Conservation (phyloP, 2,888 invertebrate species). For the Xanthia icteritia region DNA sequence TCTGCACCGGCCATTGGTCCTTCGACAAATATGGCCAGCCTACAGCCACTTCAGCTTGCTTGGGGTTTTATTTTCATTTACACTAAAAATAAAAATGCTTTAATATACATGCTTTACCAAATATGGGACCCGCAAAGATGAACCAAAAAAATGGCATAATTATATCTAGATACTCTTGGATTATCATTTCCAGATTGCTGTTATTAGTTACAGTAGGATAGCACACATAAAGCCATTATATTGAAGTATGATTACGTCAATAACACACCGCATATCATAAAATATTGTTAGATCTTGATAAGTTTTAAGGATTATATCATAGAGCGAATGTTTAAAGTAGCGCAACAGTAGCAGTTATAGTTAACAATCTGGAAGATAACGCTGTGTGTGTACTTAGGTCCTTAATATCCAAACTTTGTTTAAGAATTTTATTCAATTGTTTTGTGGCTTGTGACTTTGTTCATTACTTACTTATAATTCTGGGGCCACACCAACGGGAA, state of each 20-base stretch:
- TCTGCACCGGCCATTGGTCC: no score
- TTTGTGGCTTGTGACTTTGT: background rate
- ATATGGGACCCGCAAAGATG: no score
- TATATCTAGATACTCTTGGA: no score
- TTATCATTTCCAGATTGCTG: no score
- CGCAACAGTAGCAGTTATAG: slow-evolving; percentile 43
- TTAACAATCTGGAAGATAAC: slow-evolving; percentile 37
- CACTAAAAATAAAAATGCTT: no score
- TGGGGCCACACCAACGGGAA: no score
- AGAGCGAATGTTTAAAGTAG: slow-evolving; percentile 17
- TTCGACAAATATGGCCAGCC: no score
- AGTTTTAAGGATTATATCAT: slow-evolving; percentile 24
- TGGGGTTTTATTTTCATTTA: no score
- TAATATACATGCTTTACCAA: no score
- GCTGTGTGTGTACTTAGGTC: background rate
- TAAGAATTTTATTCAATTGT: background rate
- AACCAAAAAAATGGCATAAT: no score
- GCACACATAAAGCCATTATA: background rate
- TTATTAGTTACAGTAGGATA: background rate
- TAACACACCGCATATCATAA: background rate
- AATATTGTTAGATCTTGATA: slow-evolving; percentile 39
- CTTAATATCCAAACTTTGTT: background rate
- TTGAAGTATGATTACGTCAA: background rate
- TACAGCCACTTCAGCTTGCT: no score
- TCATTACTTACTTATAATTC: background rate